Evolutionary conservation across 2,113 vertebrate species (phyloP).

Genomic region (Lichenostomus cassidix): DNA sequence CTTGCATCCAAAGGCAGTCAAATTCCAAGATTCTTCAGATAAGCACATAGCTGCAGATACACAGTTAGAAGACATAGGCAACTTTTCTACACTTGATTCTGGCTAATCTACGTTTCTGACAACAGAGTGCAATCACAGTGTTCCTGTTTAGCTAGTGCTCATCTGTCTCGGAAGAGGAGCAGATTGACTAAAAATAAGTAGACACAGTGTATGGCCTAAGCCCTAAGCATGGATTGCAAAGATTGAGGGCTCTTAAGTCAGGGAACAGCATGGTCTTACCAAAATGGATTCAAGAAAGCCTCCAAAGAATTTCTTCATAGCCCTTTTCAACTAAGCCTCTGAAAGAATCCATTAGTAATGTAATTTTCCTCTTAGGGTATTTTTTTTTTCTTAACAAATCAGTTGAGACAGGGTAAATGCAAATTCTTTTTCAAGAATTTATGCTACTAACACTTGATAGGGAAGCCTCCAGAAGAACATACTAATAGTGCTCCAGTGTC

Average conservation of each 20-base stretch:
- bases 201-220: background rate
- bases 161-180: background rate
- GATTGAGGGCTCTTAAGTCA: background rate
- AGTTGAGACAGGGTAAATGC: background rate
- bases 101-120: background rate
- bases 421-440: background rate
- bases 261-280: background rate
- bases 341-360: background rate
- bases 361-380: background rate
- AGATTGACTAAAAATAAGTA: background rate
- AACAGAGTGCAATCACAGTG: background rate
- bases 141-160: background rate
- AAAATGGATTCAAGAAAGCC: background rate
- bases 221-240: background rate
- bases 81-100: background rate
- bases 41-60: background rate
- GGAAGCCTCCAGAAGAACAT: background rate
- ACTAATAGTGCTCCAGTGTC: background rate
- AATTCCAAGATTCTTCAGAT: background rate
- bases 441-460: background rate
- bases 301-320: background rate
- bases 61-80: background rate
- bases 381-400: background rate
- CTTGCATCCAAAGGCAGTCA: background rate
- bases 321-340: background rate